Evolutionary conservation across 2,797 vertebrate genomes (phyloP).

Genomic region (Valencia hispanica): DNA sequence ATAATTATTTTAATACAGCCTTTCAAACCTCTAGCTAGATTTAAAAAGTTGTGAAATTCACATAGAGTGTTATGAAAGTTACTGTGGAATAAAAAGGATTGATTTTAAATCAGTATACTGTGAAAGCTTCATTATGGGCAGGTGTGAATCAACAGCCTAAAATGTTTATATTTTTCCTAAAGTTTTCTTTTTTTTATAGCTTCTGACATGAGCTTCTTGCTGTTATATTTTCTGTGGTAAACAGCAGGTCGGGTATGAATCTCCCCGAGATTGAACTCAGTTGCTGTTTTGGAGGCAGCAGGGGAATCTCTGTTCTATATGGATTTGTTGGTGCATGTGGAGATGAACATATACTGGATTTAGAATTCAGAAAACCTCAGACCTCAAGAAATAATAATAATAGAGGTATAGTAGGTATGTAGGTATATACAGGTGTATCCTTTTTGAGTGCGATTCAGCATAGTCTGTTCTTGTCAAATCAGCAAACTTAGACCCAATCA

Average conservation of each 20-base stretch:
- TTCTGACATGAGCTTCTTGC: slow-evolving; percentile 17
- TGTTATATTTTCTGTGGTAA: slow-evolving; percentile 23
- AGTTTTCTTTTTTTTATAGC: slow-evolving; percentile 3
- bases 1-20: neutral
- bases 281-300: slow-evolving; percentile 51
- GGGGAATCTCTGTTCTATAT: slow-evolving; percentile 42
- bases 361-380: slow-evolving; percentile 30
- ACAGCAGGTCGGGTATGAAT: slow-evolving; percentile 18
- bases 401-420: neutral
- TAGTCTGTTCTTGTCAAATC: neutral
- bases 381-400: slow-evolving; percentile 26
- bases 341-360: slow-evolving; percentile 44
- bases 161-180: slow-evolving; percentile 20
- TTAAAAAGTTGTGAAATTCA: neutral
- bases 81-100: slow-evolving; percentile 13
- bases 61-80: neutral
- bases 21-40: slow-evolving; percentile 3
- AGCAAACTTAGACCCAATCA: neutral
- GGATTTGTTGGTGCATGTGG: slow-evolving; percentile 52
- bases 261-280: slow-evolving; percentile 23
- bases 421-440: neutral
- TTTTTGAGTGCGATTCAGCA: slow-evolving; percentile 31
- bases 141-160: slow-evolving; percentile 16
- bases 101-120: slow-evolving; percentile 10
- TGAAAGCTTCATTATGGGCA: slow-evolving; percentile 13